Conservation (phyloP, 2,113 vertebrate genomes). For the Stigmatopora argus region DNA sequence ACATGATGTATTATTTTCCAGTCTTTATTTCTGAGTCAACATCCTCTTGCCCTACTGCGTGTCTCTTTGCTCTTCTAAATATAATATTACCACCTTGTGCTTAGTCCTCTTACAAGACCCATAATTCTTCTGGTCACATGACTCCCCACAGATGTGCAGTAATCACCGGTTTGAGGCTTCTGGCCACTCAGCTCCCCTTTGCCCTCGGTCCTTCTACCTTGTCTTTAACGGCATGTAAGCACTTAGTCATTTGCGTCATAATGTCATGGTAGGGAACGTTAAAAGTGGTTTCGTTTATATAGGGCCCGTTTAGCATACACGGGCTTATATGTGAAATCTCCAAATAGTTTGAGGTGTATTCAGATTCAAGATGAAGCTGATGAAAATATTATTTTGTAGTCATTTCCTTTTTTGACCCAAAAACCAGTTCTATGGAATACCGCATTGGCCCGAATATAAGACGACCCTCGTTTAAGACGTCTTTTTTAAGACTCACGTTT, state of each 20-base stretch:
- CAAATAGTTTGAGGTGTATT: background rate
- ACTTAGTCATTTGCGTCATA: conserved; percentile 73
- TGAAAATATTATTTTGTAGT: background rate
- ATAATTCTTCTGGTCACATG: conserved; percentile 48
- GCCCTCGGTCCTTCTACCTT: conserved; percentile 19
- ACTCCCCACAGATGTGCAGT: conserved; percentile 68
- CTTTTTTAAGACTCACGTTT: too few species aligned
- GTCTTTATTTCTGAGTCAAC: background rate
- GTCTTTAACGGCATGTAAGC: conserved; percentile 73
- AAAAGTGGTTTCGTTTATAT: conserved; percentile 60
- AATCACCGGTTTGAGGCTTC: conserved; percentile 72
- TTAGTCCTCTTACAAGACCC: conserved; percentile 31
- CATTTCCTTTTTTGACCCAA: background rate
- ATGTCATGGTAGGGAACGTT: conserved; percentile 65
- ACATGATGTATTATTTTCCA: background rate
- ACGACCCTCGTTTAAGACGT: too few species aligned
- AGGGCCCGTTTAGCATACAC: conserved; percentile 34
- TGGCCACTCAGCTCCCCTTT: conserved; percentile 42
- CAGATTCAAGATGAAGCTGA: background rate
- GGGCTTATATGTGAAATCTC: background rate
- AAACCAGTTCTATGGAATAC: too few species aligned
- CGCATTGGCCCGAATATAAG: too few species aligned
- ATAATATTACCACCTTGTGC: conserved; percentile 10
- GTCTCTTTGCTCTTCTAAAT: conserved; percentile 19
- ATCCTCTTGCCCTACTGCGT: conserved; percentile 14